These are phyloP conservation scores for Tigriopus japonicus DNA, from an alignment of 1,140 invertebrate genomes.

Conservation along the genomic window DNA sequence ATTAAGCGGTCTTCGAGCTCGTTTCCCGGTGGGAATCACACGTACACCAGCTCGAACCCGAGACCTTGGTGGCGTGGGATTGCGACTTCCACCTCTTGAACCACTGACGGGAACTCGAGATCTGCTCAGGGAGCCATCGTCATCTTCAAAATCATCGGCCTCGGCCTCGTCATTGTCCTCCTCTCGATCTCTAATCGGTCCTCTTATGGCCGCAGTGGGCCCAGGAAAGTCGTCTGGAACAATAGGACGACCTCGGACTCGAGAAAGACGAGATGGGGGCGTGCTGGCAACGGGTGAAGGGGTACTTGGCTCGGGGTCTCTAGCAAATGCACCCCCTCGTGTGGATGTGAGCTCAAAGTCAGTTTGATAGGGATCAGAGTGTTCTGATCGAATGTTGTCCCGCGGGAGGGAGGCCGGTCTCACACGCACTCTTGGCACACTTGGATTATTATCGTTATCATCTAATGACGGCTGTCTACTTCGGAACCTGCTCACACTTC, in stretches of 20 bases:
- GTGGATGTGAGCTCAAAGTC: neutral
- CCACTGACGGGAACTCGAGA: neutral
- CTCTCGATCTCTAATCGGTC: neutral
- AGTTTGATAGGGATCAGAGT: no score
- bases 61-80: no score
- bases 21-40: neutral
- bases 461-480: no score
- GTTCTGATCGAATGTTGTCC: no score
- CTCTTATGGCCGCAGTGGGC: neutral
- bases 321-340: neutral
- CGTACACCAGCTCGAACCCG: neutral
- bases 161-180: neutral
- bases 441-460: no score
- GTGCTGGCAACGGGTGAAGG: neutral
- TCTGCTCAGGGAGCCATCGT: neutral
- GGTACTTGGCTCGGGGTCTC: neutral
- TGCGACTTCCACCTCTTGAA: neutral
- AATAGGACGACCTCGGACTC: slow-evolving; percentile 4
- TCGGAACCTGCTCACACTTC: no score
- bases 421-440: no score
- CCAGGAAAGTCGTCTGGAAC: slow-evolving; percentile 10
- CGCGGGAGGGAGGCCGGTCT: no score
- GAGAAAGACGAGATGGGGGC: neutral
- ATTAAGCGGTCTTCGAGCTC: neutral
- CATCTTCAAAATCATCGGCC: neutral